Evolutionary conservation across 2,888 invertebrate genomes (phyloP).

Genomic region (Pollenia angustigena): DNA sequence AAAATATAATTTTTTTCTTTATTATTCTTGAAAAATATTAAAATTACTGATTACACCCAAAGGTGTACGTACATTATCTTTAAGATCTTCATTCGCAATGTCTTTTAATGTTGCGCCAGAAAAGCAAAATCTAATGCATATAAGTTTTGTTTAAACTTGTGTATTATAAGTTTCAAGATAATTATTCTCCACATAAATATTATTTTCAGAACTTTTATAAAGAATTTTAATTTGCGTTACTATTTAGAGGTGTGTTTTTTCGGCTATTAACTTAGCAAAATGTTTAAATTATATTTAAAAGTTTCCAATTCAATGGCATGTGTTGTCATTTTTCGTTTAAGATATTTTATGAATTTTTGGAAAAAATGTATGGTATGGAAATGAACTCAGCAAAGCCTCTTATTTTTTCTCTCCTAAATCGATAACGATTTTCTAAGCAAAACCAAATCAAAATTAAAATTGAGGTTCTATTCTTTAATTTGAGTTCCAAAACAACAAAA

Average conservation of each 20-base stretch:
- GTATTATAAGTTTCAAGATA: no score
- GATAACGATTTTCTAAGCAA: no score
- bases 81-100: background rate
- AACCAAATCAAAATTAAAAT: no score
- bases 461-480: no score
- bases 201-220: background rate
- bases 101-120: background rate
- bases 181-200: background rate
- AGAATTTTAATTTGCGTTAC: background rate
- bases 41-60: background rate
- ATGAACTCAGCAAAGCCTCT: no score
- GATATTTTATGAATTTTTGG: no score
- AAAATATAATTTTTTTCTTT: background rate
- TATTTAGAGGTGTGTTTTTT: conserved; percentile 24
- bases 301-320: background rate
- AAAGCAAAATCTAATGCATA: background rate
- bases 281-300: background rate
- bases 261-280: background rate
- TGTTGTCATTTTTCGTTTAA: background rate
- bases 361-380: no score
- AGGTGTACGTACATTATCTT: background rate
- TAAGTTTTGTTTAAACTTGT: no score
- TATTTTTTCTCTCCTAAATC: no score
- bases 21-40: background rate
- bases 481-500: no score